Evolutionary conservation across 2,888 invertebrate species (phyloP), one percentile per base, ranked within the genome.

Genomic region (Deroplatys truncata): DNA sequence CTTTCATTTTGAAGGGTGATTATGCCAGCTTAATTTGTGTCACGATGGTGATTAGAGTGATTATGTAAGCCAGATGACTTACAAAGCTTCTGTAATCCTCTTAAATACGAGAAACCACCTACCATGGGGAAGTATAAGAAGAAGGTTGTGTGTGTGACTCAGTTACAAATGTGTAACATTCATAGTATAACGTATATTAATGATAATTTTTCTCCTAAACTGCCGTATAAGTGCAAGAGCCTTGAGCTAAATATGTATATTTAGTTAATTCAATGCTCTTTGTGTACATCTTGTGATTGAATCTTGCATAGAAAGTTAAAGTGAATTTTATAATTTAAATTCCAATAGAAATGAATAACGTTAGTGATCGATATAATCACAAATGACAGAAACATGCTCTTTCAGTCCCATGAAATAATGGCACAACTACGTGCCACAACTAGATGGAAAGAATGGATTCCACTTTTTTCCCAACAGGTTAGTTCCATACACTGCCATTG

Each of bases 391-490:
- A 25, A 82, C 10, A 87, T 87, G 87, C 28, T 87, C 2, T 87
- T 35, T 83, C 87, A 87, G 35, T 89, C 89, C 28, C 84, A 89
- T 88, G 90, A 90, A 89, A 88, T 92, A 88, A 90, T 92, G n/a
- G 92, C 92, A 82, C 92, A 91, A 88, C 91, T 89, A 28, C 90
- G 85, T 56, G 86, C 86, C 56, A 84, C 87, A 25, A 96, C 97
- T 86, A 95, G 97, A 92, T 96, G 96, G 93, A 96, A 96, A 92
- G 95, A 96, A 93, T 97, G 97, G 97, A 95, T 96, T 90, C 97
- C 98, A 87, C 94, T 98, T 91, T 95, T 96, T 86, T 97, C 98
- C 28, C 98, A 98, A 93, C 98, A 98, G 95, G 96, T 96, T 94
- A 92, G 90, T 91, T n/a, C 16, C 28, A 82, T 28, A 20, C 29